Conservation (phyloP, 1,140 invertebrate species). For the Drosophila repleta region DNA sequence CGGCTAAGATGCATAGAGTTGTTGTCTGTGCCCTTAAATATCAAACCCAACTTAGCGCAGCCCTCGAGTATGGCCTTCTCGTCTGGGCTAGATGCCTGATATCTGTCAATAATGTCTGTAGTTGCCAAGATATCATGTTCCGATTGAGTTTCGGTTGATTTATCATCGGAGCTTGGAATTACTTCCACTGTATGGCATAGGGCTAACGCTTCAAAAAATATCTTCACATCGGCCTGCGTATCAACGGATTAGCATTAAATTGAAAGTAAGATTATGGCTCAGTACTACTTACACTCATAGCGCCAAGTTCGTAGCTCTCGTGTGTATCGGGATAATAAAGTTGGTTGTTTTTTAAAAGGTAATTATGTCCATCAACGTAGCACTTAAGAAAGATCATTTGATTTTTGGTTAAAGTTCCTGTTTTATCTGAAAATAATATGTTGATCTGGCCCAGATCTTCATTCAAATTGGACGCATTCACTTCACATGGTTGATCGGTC, state of each 20-base stretch:
- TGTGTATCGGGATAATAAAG: slow-evolving; percentile 37
- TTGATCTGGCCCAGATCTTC: slow-evolving; percentile 98
- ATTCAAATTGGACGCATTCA: slow-evolving; percentile 98
- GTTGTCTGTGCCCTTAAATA: slow-evolving; percentile 86
- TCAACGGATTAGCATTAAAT: not conserved
- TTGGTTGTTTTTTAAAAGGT: slow-evolving; percentile 84
- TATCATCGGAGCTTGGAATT: slow-evolving; percentile 46
- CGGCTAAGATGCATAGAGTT: slow-evolving; percentile 42
- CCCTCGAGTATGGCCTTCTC: slow-evolving; percentile 94
- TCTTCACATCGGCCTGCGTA: slow-evolving; percentile 21
- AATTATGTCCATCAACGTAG: slow-evolving; percentile 91
- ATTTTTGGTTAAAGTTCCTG: slow-evolving; percentile 97
- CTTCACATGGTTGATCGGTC: slow-evolving; percentile 95
- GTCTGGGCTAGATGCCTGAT: slow-evolving; percentile 91
- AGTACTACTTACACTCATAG: slow-evolving; percentile 49
- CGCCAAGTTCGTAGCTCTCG: slow-evolving; percentile 18
- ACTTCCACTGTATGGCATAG: slow-evolving; percentile 90
- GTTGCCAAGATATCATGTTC: slow-evolving; percentile 37
- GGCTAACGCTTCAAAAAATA: slow-evolving; percentile 87
- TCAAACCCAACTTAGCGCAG: slow-evolving; percentile 88
- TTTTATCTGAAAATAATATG: slow-evolving; percentile 97
- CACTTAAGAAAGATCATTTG: slow-evolving; percentile 98
- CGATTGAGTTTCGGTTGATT: slow-evolving; percentile 5
- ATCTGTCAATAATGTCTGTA: slow-evolving; percentile 41
- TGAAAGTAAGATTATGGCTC: not conserved